These are phyloP conservation scores for Lochmaea capreae DNA, from an alignment of 2,888 invertebrate species.

Conservation along the genomic window DNA sequence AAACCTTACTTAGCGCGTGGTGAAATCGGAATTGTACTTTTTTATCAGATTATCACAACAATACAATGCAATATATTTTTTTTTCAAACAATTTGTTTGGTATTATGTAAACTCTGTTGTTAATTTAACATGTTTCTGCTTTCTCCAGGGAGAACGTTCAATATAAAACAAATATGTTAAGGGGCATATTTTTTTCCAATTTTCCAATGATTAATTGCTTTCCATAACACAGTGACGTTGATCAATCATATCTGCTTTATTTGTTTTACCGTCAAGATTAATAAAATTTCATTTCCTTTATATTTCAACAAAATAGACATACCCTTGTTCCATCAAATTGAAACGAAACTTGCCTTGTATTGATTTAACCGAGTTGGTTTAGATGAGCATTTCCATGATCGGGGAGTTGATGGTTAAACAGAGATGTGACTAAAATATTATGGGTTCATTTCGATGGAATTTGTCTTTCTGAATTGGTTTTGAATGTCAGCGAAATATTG, in stretches of 20 bases:
- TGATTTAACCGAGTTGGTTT: conserved; percentile 28
- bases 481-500: conserved; percentile 26
- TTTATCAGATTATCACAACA: too few species aligned
- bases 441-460: conserved; percentile 28
- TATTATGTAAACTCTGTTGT: too few species aligned
- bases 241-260: conserved; percentile 37
- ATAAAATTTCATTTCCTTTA: conserved; percentile 35
- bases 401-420: conserved; percentile 25
- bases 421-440: conserved; percentile 36
- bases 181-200: conserved; percentile 18
- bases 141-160: background rate
- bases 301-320: conserved; percentile 23
- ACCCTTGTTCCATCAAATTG: conserved; percentile 31
- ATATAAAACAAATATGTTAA: conserved; percentile 11
- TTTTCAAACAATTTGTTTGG: background rate
- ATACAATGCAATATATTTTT: too few species aligned
- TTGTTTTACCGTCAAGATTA: conserved; percentile 33
- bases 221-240: conserved; percentile 29
- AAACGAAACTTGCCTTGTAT: conserved; percentile 34
- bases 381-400: conserved; percentile 26
- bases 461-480: conserved; percentile 28
- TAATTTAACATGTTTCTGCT: background rate
- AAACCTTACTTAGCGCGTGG: too few species aligned
- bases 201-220: conserved; percentile 33
- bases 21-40: too few species aligned